Evolutionary conservation across 1,140 invertebrate species (phyloP).

Genomic region (Drosophila micromelanica): DNA sequence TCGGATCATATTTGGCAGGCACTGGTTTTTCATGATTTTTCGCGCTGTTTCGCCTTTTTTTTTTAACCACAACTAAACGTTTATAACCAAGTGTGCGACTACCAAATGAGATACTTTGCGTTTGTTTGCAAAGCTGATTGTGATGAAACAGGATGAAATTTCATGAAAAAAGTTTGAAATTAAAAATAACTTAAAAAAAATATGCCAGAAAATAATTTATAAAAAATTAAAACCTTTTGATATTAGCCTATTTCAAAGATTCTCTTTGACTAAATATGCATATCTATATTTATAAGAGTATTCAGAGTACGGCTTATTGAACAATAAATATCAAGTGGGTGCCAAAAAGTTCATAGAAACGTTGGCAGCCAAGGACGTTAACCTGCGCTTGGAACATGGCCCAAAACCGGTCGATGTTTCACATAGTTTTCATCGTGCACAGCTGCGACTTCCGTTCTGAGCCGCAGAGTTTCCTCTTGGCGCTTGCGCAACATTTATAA

Average conservation of each 20-base stretch:
- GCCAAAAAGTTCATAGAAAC: conserved; percentile 46
- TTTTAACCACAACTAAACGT: conserved; percentile 2
- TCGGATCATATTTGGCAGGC: conserved; percentile 45
- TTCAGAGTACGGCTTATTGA: conserved; percentile 7
- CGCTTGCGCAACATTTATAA: conserved; percentile 26
- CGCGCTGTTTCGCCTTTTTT: conserved; percentile 8
- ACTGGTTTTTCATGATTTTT: conserved; percentile 53
- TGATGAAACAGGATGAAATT: too few relatives aligned
- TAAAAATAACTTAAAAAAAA: too few relatives aligned
- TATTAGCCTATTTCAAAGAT: too few relatives aligned
- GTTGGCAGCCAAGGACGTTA: conserved; percentile 59
- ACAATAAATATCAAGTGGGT: conserved; percentile 14
- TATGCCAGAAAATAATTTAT: too few relatives aligned
- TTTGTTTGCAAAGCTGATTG: neutral
- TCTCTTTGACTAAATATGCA: neutral
- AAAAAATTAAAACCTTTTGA: too few relatives aligned
- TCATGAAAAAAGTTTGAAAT: too few relatives aligned
- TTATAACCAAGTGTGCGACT: neutral
- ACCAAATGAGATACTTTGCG: neutral
- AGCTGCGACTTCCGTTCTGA: conserved; percentile 44
- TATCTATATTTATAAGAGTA: conserved; percentile 9
- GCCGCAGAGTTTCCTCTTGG: conserved; percentile 12
- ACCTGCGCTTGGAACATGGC: conserved; percentile 3
- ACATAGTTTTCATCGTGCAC: conserved; percentile 21
- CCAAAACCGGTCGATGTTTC: conserved; percentile 50